Evolutionary conservation across 1,140 invertebrate genomes (phyloP).

Genomic region (Tetragnatha versicolor): DNA sequence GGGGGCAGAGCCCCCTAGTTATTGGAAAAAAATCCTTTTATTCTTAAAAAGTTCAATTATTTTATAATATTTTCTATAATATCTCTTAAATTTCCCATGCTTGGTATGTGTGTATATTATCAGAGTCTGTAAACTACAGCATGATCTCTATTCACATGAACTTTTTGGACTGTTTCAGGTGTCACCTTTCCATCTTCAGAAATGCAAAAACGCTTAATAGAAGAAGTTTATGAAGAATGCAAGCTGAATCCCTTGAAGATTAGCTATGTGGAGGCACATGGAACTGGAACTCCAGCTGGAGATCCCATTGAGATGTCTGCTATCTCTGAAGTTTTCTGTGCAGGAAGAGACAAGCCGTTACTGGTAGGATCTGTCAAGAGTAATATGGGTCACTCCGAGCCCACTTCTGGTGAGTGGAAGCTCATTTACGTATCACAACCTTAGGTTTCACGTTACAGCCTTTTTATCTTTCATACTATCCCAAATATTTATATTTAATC

Average conservation of each 20-base stretch:
- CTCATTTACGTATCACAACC: background rate
- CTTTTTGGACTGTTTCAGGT: too few relatives aligned
- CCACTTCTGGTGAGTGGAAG: conserved; percentile 76
- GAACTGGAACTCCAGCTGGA: conserved; percentile 75
- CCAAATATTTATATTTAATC: background rate
- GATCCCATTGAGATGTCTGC: conserved; percentile 96
- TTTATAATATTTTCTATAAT: too few relatives aligned
- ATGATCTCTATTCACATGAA: too few relatives aligned
- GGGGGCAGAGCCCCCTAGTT: too few relatives aligned
- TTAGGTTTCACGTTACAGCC: background rate
- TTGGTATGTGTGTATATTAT: too few relatives aligned
- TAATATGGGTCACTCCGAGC: conserved; percentile 97
- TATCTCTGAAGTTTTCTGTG: conserved; percentile 90
- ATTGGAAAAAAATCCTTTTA: too few relatives aligned
- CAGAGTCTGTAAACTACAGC: too few relatives aligned
- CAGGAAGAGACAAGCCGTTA: conserved; percentile 78
- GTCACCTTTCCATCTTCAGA: conserved; percentile 65
- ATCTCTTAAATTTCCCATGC: too few relatives aligned
- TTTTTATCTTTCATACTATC: background rate
- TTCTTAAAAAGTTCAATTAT: too few relatives aligned
- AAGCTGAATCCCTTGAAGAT: conserved; percentile 62
- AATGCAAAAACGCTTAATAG: conserved; percentile 62
- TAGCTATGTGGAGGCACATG: conserved; percentile 66
- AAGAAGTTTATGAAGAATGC: conserved; percentile 62
- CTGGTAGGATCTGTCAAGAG: conserved; percentile 95